A percentile compares a stretch with the other conserved stretches of the same genome.
phyloP scores from a whole-genome alignment of 1,140 invertebrate genomes.

The Solenopsis fugax region DNA sequence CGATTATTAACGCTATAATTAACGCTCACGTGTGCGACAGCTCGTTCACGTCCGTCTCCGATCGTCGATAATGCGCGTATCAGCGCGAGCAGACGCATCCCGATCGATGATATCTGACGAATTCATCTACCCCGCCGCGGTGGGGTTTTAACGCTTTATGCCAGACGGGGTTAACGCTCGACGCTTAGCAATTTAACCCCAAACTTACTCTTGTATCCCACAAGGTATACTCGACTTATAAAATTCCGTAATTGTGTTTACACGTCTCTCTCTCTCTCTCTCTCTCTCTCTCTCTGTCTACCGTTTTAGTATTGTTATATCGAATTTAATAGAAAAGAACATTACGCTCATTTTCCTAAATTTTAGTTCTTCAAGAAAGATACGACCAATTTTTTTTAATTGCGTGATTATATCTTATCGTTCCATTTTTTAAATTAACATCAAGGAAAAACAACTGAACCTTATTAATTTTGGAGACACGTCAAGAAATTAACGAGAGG shows the following conservation, averaged over 20 bases:
- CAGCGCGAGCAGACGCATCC: slow-evolving; percentile 43
- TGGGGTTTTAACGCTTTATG: slow-evolving; percentile 24
- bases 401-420: background rate
- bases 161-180: slow-evolving; percentile 63
- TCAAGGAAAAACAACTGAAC: background rate
- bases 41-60: slow-evolving; percentile 31
- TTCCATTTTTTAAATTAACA: background rate
- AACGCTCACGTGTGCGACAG: slow-evolving; percentile 40
- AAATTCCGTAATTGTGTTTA: slow-evolving; percentile 10
- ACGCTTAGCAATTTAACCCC: slow-evolving; percentile 30
- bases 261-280: background rate
- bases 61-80: slow-evolving; percentile 51
- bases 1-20: slow-evolving; percentile 51
- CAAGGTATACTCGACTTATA: background rate
- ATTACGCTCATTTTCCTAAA: background rate
- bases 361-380: background rate
- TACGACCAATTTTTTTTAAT: background rate
- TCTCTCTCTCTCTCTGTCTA: background rate
- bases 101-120: slow-evolving; percentile 64
- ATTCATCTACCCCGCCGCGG: slow-evolving; percentile 29
- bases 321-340: background rate
- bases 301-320: background rate
- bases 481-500: background rate
- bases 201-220: background rate
- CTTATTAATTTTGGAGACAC: background rate